Evolutionary conservation across 1,140 invertebrate species (phyloP), one percentile per base, ranked within the genome.

Genomic region (Drosophila subobscura): DNA sequence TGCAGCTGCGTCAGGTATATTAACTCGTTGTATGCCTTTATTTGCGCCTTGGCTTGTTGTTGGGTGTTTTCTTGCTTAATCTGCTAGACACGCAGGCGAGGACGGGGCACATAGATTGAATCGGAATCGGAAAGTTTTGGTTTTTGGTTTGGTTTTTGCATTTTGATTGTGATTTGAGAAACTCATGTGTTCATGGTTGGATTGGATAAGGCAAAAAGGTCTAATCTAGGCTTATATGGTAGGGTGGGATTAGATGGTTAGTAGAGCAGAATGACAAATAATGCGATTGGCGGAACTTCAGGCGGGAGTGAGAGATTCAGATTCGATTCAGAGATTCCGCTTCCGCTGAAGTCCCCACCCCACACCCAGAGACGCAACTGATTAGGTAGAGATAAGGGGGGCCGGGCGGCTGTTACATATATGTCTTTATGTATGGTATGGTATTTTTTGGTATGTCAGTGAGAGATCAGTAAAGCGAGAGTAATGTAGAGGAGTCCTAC

Each of bases 11-110:
- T 91, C 68, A 90, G 77, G 73, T 91, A 90, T 56, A 91, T 77
- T 64, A 90, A 55, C 55, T 91, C 90, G 85, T 90, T 91, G 77
- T 91, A 91, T 52, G 72, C 79, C 79, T 91, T 89, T 40, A 90
- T 68, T 77, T 90, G 89, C 61, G 79, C 74, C 60, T 85, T 85
- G 47, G 80, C 70, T 66, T 79, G 72, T 47, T 77, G 77, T 44
- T 10, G 29, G 29, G 58, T 55, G 58, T 84, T 91, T 89, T 91
- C 89, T 83, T 91, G 89, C 73, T 91, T 91, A 71, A 91, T 91
- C 85, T 89, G 85, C 89, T 90, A 76, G 55, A 77, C 29, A 10
- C 29, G 47, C 63, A 70, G 67, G 52, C 50, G 56, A 56, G 33
- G 74, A 66, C 64, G 60, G 64, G 63, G 29, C 47, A 64, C 58